Conservation (phyloP, 2,797 vertebrate species). For the Arrhamphus sclerolepis region DNA sequence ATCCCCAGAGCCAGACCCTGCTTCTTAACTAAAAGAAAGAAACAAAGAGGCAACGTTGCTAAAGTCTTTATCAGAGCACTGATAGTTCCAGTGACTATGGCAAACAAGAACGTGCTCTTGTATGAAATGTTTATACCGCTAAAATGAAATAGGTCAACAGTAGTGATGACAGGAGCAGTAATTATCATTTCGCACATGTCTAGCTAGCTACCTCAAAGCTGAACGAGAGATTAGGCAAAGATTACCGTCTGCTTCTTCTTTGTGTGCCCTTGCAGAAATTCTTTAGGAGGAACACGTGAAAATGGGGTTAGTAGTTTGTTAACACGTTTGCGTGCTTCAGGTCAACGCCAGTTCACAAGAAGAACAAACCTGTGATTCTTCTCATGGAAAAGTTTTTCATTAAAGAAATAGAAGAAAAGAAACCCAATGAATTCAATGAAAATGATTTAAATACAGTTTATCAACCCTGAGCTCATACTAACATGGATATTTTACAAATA, state of each 20-base stretch:
- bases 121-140: constrained; percentile 65
- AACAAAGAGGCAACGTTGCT: constrained; percentile 57
- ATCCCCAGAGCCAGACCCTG: constrained; percentile 76
- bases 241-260: constrained; percentile 55
- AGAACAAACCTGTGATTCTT: too few species aligned
- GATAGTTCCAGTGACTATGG: constrained; percentile 55
- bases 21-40: constrained; percentile 52
- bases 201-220: constrained; percentile 53
- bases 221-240: constrained; percentile 61
- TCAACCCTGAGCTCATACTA: too few species aligned
- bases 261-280: constrained; percentile 39
- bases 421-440: too few species aligned
- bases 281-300: constrained; percentile 33
- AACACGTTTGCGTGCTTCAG: constrained; percentile 16
- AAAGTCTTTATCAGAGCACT: constrained; percentile 56
- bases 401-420: not conserved
- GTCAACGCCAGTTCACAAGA: constrained; percentile 26
- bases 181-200: constrained; percentile 64
- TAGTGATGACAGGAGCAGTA: constrained; percentile 61
- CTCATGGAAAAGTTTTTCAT: constrained; percentile 13
- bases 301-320: constrained; percentile 14
- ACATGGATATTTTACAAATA: not conserved
- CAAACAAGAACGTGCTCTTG: constrained; percentile 46
- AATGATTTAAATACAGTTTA: too few species aligned
- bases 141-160: constrained; percentile 68